phyloP scores from a whole-genome alignment of 1,140 invertebrate species.

The Arctopsyche grandis region DNA sequence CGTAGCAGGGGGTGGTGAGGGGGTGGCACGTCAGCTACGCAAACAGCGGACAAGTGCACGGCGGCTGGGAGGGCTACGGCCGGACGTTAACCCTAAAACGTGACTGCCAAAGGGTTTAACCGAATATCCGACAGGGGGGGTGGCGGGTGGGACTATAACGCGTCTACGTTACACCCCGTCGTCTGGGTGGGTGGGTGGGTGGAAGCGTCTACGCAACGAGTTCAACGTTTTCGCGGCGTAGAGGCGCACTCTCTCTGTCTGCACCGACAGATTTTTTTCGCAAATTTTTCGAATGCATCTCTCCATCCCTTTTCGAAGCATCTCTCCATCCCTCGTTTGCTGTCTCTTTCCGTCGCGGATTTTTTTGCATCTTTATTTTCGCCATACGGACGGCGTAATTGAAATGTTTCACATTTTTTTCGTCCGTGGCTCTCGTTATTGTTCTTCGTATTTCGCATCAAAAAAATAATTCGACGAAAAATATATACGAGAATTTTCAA shows the following conservation, averaged over 20 bases:
- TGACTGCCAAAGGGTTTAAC: constrained; percentile 50
- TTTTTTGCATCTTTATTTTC: not conserved
- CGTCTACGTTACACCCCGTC: not conserved
- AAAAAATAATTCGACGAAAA: too few species aligned
- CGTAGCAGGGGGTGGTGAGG: not conserved
- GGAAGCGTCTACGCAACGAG: constrained; percentile 47
- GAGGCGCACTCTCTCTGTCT: not conserved
- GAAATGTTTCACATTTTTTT: constrained; percentile 16
- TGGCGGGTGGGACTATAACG: not conserved
- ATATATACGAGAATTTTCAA: too few species aligned
- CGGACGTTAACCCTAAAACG: constrained; percentile 51
- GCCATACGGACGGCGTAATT: not conserved
- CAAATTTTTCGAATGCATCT: not conserved
- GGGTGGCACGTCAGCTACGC: constrained; percentile 29
- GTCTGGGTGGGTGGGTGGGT: not conserved
- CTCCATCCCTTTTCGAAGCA: not conserved
- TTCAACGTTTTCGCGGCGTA: constrained; percentile 44
- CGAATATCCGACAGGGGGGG: constrained; percentile 35
- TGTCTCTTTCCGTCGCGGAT: not conserved
- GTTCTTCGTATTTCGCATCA: too few species aligned
- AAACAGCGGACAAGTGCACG: constrained; percentile 43
- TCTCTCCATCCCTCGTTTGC: not conserved
- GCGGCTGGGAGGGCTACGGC: constrained; percentile 37
- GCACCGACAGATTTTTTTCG: constrained; percentile 11
- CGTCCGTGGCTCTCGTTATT: not conserved